A percentile compares a stretch with the other conserved stretches of the same genome.
Evolutionary conservation across 2,888 invertebrate species (phyloP).

Genomic region (Ophonus ardosiacus): DNA sequence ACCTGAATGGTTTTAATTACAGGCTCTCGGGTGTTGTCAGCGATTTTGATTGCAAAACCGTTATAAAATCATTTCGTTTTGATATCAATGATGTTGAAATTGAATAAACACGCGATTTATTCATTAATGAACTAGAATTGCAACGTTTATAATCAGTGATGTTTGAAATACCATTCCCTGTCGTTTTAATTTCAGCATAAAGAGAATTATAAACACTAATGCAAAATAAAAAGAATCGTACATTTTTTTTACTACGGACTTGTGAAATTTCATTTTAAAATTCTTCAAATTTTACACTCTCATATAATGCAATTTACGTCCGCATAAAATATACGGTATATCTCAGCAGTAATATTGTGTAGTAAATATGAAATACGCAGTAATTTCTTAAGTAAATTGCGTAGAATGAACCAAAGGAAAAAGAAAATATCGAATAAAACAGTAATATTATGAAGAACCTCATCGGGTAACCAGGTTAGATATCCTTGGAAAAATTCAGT

Average conservation of each 20-base stretch:
- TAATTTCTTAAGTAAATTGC: conserved; percentile 23
- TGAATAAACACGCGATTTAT: conserved; percentile 57
- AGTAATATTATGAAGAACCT: conserved; percentile 32
- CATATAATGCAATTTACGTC: background rate
- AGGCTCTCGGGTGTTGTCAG: conserved; percentile 24
- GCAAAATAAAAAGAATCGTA: background rate
- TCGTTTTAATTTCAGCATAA: conserved; percentile 17
- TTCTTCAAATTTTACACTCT: conserved; percentile 15
- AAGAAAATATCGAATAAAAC: conserved; percentile 38
- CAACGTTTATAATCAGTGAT: conserved; percentile 55
- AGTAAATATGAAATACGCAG: conserved; percentile 7
- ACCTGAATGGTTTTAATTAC: conserved; percentile 47
- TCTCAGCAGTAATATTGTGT: background rate
- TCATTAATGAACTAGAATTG: conserved; percentile 53
- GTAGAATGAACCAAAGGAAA: conserved; percentile 1
- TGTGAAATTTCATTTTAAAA: conserved; percentile 4
- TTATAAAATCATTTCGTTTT: conserved; percentile 56
- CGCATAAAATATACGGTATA: background rate
- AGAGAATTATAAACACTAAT: conserved; percentile 31
- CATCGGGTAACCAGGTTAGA: conserved; percentile 37
- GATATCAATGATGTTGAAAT: conserved; percentile 53
- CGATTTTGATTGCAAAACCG: conserved; percentile 41
- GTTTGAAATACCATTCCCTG: conserved; percentile 40
- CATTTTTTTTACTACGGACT: background rate
- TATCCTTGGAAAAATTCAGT: conserved; percentile 44